phyloP scores from a whole-genome alignment of 2,888 invertebrate species.

The Agriopis marginaria region DNA sequence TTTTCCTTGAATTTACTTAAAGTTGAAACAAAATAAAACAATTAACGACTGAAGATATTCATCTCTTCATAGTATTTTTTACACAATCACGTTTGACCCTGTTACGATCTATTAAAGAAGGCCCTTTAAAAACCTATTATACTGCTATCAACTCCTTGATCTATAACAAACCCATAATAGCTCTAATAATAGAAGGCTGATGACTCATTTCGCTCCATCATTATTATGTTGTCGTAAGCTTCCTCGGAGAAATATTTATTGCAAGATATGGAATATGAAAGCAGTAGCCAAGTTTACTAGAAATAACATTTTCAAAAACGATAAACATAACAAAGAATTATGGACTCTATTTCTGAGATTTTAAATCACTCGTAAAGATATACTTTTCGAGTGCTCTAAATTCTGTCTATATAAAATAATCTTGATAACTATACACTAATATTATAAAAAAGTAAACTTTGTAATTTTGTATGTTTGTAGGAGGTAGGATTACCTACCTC shows the following conservation, averaged over 20 bases:
- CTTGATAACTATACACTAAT: too few species aligned
- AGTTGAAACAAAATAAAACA: too few species aligned
- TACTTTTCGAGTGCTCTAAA: too few species aligned
- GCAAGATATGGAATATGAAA: not conserved
- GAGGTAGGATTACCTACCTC: too few species aligned
- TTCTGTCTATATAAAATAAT: too few species aligned
- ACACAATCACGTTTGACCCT: not conserved
- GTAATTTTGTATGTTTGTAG: too few species aligned
- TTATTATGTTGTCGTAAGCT: slow-evolving; percentile 42
- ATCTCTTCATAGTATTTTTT: not conserved
- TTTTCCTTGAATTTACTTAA: too few species aligned
- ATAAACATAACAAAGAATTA: not conserved
- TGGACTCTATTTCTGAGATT: not conserved
- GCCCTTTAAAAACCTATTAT: slow-evolving; percentile 15
- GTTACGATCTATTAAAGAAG: slow-evolving; percentile 3
- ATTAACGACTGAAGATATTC: too few species aligned
- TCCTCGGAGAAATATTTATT: slow-evolving; percentile 40
- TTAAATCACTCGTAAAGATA: too few species aligned
- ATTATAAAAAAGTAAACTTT: too few species aligned
- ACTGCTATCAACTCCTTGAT: slow-evolving; percentile 22
- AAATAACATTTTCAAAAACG: not conserved
- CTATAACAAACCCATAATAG: slow-evolving; percentile 29
- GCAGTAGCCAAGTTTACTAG: slow-evolving; percentile 12
- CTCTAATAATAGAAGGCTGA: slow-evolving; percentile 26
- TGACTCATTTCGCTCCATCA: slow-evolving; percentile 43